Conservation (phyloP, 23 tunicate genomes). For the Phallusia fumigata region DNA sequence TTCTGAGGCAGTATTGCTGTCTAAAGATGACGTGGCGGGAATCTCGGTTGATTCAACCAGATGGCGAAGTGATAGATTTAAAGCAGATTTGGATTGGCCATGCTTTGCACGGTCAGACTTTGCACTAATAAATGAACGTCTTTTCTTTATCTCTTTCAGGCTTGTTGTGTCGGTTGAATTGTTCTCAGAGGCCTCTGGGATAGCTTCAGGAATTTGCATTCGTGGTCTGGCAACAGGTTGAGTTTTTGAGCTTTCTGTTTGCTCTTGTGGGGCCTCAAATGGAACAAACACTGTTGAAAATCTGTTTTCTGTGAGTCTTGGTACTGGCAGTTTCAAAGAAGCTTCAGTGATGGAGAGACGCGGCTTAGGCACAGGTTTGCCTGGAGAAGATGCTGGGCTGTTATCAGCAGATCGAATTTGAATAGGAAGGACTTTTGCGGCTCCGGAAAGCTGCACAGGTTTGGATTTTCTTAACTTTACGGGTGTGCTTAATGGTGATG, state of each 20-base stretch:
- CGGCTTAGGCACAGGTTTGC: slow-evolving; percentile 36
- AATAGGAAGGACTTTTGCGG: slow-evolving; percentile 30
- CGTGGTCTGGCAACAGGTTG: background rate
- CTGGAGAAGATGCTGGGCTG: background rate
- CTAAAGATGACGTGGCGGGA: background rate
- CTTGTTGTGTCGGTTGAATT: background rate
- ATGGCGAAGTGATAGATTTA: slow-evolving; percentile 8
- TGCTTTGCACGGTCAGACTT: background rate
- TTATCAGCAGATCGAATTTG: background rate
- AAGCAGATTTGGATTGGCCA: background rate
- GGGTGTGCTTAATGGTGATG: background rate
- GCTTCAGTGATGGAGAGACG: background rate
- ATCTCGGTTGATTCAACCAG: slow-evolving; percentile 1
- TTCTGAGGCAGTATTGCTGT: background rate
- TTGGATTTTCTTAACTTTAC: background rate
- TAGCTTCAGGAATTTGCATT: background rate
- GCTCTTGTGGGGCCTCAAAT: background rate
- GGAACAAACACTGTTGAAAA: slow-evolving; percentile 53
- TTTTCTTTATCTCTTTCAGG: background rate
- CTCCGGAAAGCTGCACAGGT: slow-evolving; percentile 12
- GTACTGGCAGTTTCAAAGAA: background rate
- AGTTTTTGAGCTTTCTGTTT: background rate
- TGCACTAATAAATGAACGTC: background rate
- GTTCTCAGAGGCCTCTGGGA: background rate
- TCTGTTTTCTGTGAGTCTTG: slow-evolving; percentile 18